phyloP scores from a whole-genome alignment of 2,888 invertebrate genomes.

The Drosophila setosimentum region DNA sequence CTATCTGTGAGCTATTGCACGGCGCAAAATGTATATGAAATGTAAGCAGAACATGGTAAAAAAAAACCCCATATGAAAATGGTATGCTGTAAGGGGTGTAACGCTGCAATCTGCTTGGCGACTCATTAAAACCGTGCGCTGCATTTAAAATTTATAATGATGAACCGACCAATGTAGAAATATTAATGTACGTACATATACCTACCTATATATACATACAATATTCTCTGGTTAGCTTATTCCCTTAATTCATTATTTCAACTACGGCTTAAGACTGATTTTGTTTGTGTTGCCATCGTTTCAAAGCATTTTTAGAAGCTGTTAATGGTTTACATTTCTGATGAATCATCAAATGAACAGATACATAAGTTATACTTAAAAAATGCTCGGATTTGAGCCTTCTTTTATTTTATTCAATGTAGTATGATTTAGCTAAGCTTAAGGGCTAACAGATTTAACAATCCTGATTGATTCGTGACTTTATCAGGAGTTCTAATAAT shows the following conservation, averaged over 20 bases:
- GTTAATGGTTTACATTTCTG: background rate
- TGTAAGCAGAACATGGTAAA: background rate
- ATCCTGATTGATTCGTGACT: background rate
- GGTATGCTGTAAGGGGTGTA: slow-evolving; percentile 7
- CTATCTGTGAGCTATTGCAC: background rate
- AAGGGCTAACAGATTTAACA: background rate
- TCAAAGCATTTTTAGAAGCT: background rate
- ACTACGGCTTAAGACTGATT: background rate
- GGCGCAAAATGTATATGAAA: background rate
- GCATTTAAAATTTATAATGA: slow-evolving; percentile 69
- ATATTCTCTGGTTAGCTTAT: background rate
- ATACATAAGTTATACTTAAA: background rate
- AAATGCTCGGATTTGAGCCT: background rate
- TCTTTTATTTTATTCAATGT: background rate
- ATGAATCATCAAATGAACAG: background rate
- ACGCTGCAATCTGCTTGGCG: slow-evolving; percentile 49
- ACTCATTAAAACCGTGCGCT: slow-evolving; percentile 70
- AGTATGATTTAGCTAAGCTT: background rate
- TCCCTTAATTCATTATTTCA: background rate
- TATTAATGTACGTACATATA: background rate
- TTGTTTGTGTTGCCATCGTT: background rate
- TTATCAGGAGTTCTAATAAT: background rate
- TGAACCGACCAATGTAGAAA: slow-evolving; percentile 4
- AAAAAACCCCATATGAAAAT: background rate
- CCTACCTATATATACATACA: background rate